Base-by-base conservation (phyloP, 2,888 invertebrate genomes). In the Philonicus albiceps region DNA sequence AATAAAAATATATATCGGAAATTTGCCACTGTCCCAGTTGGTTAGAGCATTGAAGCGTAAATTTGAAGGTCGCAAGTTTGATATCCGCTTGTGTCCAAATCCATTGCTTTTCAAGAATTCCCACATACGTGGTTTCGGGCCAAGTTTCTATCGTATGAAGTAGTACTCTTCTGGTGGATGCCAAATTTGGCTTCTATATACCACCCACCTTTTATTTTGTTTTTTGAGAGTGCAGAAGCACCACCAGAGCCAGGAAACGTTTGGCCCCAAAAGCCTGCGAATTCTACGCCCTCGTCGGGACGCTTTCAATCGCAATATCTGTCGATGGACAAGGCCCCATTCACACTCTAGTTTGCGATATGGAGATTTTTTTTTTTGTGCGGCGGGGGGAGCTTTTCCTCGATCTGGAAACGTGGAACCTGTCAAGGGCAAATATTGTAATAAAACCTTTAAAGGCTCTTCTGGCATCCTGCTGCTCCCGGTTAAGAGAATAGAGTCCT, bases 341-440 rank as follows among this genome's bases (percentile, higher is more conserved):
- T 83, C 83, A 72, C 83, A 55, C 83, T 83, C 64, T 34, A 43
- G 31, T 31, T 43, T 53, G 30, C n/a, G 16, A 53, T 30, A 80
- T 31, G 53, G 37, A 72, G 37, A 40, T 55, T 30, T 27, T 55
- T 64, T 8, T 16, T 43, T 13, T 0, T 43, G 40, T 16, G 27
- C n/a, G 43, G 31, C 30, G 49, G 53, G 1, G 49, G 22, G 11
- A 49, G 49, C 53, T 80, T 80, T 80, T 80, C 37, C 53, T 30
- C 49, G 80, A 80, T 80, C 49, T 53, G 27, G 16, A 64, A 72
- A 73, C 72, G 43, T 72, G 49, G 37, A 73, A 43, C 49, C 34
- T 27, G 85, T 85, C 85, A 85, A 85, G 85, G 85, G 75, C 85
- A 85, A 76, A 85, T 53, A 76, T 85, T 85, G 76, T 85, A 85